Evolutionary conservation across 2,888 invertebrate genomes (phyloP).

Genomic region (Scaptomyza parva): DNA sequence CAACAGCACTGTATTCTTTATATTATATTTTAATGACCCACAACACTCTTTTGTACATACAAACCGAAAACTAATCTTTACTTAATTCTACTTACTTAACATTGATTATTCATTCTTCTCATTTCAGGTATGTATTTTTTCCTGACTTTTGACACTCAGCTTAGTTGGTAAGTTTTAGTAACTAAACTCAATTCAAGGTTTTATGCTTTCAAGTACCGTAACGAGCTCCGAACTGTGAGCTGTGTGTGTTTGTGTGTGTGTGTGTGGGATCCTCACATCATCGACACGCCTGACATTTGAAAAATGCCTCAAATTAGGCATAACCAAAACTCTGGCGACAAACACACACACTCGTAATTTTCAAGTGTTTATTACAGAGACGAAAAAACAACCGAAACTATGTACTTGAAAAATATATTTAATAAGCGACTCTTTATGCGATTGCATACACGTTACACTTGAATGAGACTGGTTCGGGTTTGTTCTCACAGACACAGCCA

Average conservation of each 20-base stretch:
- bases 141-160: neutral
- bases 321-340: slow-evolving; percentile 24
- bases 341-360: slow-evolving; percentile 45
- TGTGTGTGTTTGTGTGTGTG: slow-evolving; percentile 68
- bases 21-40: too few relatives aligned
- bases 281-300: slow-evolving; percentile 62
- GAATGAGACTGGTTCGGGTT: slow-evolving; percentile 33
- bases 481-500: slow-evolving; percentile 31
- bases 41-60: neutral
- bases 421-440: slow-evolving; percentile 65
- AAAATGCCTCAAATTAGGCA: slow-evolving; percentile 59
- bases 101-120: slow-evolving; percentile 23
- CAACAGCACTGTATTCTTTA: too few relatives aligned
- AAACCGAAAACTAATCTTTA: neutral
- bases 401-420: slow-evolving; percentile 46
- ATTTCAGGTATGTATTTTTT: slow-evolving; percentile 51
- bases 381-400: neutral
- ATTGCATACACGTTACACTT: slow-evolving; percentile 51
- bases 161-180: slow-evolving; percentile 37
- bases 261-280: slow-evolving; percentile 63
- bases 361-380: slow-evolving; percentile 63
- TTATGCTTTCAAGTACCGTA: neutral
- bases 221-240: too few relatives aligned
- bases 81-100: slow-evolving; percentile 7
- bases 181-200: too few relatives aligned